A percentile compares a stretch with the other conserved stretches of the same genome.
These are phyloP conservation scores for Palythoa caribaeorum DNA, from an alignment of 92 coral and sea anemone genomes.

Conservation along the genomic window DNA sequence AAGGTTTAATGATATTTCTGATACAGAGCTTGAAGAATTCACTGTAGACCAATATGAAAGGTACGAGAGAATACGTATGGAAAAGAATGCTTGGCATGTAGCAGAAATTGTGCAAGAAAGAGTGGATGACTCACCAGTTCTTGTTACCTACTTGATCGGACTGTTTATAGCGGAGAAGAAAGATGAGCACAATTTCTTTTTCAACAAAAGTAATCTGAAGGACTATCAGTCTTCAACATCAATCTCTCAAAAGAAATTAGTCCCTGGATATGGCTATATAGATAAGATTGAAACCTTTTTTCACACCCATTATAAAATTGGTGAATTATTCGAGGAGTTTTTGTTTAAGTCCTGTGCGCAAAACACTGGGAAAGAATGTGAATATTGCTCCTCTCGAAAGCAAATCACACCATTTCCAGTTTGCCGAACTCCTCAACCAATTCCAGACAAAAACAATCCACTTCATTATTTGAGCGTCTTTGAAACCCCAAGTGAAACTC, in stretches of 20 bases:
- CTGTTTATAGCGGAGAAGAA: constrained; percentile 7
- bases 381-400: neutral
- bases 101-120: constrained; percentile 41
- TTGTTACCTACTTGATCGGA: neutral
- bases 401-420: constrained; percentile 8
- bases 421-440: constrained; percentile 47
- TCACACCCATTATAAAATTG: constrained; percentile 20
- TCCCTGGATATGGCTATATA: constrained; percentile 24
- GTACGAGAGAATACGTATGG: constrained; percentile 53
- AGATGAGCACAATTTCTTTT: constrained; percentile 5
- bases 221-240: neutral
- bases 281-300: constrained; percentile 13
- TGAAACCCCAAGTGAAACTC: constrained; percentile 42
- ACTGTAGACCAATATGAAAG: constrained; percentile 42
- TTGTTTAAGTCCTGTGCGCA: constrained; percentile 7
- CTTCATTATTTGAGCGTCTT: constrained; percentile 45
- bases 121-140: constrained; percentile 58
- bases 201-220: neutral
- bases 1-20: constrained; percentile 54
- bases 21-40: constrained; percentile 47
- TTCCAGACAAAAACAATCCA: constrained; percentile 36
- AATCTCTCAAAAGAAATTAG: constrained; percentile 5
- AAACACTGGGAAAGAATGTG: neutral
- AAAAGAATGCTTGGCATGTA: constrained; percentile 50
- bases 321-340: neutral